Percentiles rank a stretch among this genome's conserved stretches.
These are phyloP conservation scores for Alloscopus bannaensis DNA, from an alignment of 2,888 invertebrate genomes.

Conservation along the genomic window DNA sequence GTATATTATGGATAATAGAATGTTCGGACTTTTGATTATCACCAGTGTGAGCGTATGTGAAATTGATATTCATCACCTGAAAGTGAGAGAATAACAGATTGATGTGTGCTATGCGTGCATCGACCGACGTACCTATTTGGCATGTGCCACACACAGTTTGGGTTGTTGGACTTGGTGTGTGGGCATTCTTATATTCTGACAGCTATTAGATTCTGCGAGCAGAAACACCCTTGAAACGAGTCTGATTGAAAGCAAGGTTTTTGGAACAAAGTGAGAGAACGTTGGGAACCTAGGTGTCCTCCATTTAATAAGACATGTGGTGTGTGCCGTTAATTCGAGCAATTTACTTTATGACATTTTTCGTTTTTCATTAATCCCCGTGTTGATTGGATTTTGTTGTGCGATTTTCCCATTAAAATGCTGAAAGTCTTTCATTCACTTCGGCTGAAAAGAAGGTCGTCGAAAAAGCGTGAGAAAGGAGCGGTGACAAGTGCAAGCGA, in stretches of 20 bases:
- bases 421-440: constrained; percentile 71
- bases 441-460: constrained; percentile 67
- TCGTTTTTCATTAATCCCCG: background rate
- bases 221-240: constrained; percentile 62
- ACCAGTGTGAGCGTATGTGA: background rate
- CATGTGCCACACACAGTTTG: constrained; percentile 24
- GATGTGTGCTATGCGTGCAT: background rate
- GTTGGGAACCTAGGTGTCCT: constrained; percentile 30
- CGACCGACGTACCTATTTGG: background rate
- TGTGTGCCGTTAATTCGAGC: constrained; percentile 46
- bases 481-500: constrained; percentile 65
- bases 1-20: constrained; percentile 6
- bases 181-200: constrained; percentile 21
- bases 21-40: background rate
- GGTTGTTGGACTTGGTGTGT: constrained; percentile 2
- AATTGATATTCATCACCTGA: constrained; percentile 7
- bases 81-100: constrained; percentile 4
- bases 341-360: constrained; percentile 53
- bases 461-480: constrained; percentile 66
- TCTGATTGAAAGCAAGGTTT: constrained; percentile 59
- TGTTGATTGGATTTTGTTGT: constrained; percentile 41
- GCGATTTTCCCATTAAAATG: constrained; percentile 61
- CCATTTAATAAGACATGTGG: constrained; percentile 46
- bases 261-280: constrained; percentile 8
- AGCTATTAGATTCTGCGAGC: constrained; percentile 33